Base-by-base conservation (phyloP, 1,140 invertebrate genomes). In the Galleria mellonella region DNA sequence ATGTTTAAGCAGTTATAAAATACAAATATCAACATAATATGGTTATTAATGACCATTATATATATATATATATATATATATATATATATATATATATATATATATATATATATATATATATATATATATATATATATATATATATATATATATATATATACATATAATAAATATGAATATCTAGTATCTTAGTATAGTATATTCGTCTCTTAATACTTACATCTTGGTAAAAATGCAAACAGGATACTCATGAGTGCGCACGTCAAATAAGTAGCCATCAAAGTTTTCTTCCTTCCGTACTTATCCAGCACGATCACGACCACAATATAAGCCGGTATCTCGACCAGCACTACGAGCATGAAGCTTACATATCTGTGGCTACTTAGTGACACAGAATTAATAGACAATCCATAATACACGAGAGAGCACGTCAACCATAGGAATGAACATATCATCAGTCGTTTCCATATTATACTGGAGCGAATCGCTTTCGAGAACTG, bases 371-470 rank as follows among this genome's bases (percentile, higher is more conserved):
- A 94, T 56, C 88, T 72, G 38, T 85, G 90, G 0, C 91, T 92
- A 44, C 89, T 91, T 12, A 96, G 79, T 15, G 92, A 90, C 13
- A 93, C 92, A 1, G 94, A 91, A 62, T 95, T 94, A n/a, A 96
- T 89, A 0, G 93, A 93, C 9, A 96, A 62, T 1, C 94, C 95
- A 61, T 95, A 96, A 63, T 95, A 96, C 2, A 94, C 90, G 47
- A 95, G 89, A 0, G 91, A 90, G 56, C 91, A 91, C 0, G 91
- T 91, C 32, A 92, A 84, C 92, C 91, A 95, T 62, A 89, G 89
- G 64, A 93, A 90, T 27, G 89, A 92, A 39, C 92, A 91, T 14
- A 90, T 89, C 1, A 91, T 54, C 32, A 94, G 72, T 35, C 92
- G 87, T 63, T 90, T 88, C 74, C 92, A 78, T 46, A 91, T 89